Percentiles rank a stretch among this genome's conserved stretches.
These are phyloP conservation scores for Petrocephalus sullivani DNA, from an alignment of 2,797 vertebrate species.

Conservation along the genomic window DNA sequence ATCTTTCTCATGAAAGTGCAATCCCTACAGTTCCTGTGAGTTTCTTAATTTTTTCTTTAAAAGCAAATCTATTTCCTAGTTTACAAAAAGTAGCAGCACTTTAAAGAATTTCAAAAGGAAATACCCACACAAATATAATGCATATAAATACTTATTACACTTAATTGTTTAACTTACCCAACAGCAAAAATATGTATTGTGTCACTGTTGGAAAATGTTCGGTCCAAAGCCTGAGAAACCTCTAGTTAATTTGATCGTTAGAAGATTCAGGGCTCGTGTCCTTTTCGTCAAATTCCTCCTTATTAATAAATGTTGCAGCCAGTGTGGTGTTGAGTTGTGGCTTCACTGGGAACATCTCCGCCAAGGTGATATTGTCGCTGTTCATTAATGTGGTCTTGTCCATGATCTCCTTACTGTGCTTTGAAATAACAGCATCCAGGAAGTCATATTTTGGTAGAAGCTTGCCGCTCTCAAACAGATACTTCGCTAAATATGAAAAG, in stretches of 20 bases:
- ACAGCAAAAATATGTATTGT: not conserved
- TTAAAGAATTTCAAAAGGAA: not conserved
- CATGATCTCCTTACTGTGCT: constrained; percentile 91
- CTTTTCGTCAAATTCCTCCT: constrained; percentile 80
- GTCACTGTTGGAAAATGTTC: constrained; percentile 12
- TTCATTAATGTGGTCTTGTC: constrained; percentile 91
- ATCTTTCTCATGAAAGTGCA: not conserved
- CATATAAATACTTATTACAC: not conserved
- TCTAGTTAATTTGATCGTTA: constrained; percentile 69
- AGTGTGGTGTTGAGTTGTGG: constrained; percentile 79
- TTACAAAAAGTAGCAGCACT: not conserved
- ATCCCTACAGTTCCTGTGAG: not conserved
- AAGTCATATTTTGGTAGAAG: constrained; percentile 88
- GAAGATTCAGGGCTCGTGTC: constrained; percentile 87
- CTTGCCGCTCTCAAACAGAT: constrained; percentile 88
- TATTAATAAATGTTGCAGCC: constrained; percentile 83
- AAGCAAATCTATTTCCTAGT: not conserved
- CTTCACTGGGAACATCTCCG: constrained; percentile 84
- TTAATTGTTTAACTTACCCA: not conserved
- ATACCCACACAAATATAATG: not conserved
- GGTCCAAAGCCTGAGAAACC: not conserved
- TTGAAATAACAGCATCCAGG: constrained; percentile 86
- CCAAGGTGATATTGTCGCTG: constrained; percentile 84
- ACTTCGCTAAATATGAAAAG: constrained; percentile 87
- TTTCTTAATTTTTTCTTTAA: not conserved